A percentile compares a stretch with the other conserved stretches of the same genome.
Conservation (phyloP, 2,888 invertebrate species). For the Nezara viridula region DNA sequence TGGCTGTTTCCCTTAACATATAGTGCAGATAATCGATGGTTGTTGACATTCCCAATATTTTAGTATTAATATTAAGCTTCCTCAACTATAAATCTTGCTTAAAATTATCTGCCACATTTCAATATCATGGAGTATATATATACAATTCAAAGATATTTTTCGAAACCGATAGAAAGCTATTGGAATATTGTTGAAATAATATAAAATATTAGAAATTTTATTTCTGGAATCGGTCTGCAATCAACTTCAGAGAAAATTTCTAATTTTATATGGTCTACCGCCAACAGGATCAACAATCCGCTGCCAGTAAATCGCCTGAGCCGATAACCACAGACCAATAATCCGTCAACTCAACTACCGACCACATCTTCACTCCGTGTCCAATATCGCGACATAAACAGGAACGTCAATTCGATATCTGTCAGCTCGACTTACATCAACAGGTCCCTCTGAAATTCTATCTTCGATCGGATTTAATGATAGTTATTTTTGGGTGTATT, state of each 20-base stretch:
- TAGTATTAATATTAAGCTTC: too few species aligned
- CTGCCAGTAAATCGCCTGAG: constrained; percentile 11
- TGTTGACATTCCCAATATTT: too few species aligned
- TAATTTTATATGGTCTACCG: background rate
- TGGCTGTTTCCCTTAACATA: too few species aligned
- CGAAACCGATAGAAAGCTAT: too few species aligned
- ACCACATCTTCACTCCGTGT: background rate
- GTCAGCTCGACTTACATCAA: background rate
- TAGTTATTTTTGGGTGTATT: background rate
- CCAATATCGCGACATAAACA: background rate
- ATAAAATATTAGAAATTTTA: background rate
- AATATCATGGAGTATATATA: too few species aligned
- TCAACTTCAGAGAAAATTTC: background rate
- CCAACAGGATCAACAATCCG: background rate
- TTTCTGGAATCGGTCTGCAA: background rate
- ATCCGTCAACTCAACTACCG: background rate
- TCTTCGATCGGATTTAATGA: background rate
- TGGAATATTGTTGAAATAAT: too few species aligned
- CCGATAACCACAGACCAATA: background rate
- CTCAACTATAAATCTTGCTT: too few species aligned
- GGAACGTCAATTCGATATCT: background rate
- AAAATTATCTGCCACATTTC: too few species aligned
- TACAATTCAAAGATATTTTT: too few species aligned
- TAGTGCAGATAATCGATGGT: too few species aligned
- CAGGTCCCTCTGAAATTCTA: background rate